Conservation (phyloP, 1,140 invertebrate species). For the Caenorhabditis latens region DNA sequence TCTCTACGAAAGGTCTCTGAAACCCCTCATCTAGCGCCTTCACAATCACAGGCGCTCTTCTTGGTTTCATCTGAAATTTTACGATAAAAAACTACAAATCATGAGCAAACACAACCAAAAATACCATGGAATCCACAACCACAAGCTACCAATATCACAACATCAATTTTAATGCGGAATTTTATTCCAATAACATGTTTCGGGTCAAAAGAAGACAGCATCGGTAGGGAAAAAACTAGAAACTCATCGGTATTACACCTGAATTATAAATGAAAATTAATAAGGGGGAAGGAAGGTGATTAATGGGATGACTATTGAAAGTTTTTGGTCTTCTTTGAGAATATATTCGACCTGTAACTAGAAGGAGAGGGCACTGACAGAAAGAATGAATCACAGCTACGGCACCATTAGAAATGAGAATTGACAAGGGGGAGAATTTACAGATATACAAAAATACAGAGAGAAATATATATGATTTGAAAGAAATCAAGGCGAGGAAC, state of each 20-base stretch:
- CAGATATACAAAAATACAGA: slow-evolving; percentile 6
- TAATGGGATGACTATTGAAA: not conserved
- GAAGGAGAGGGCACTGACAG: not conserved
- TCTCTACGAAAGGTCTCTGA: not conserved
- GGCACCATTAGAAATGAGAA: slow-evolving; percentile 7
- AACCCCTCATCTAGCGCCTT: slow-evolving; percentile 7
- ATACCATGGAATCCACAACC: not conserved
- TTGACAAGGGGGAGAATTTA: not conserved
- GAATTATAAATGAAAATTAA: not conserved
- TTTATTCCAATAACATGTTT: slow-evolving; percentile 17
- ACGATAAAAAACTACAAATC: not conserved
- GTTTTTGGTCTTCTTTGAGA: too few relatives aligned
- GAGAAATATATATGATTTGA: not conserved
- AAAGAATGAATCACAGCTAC: slow-evolving; percentile 15
- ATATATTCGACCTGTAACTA: not conserved
- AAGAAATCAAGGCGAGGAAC: not conserved
- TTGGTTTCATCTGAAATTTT: slow-evolving; percentile 29
- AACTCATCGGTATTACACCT: not conserved
- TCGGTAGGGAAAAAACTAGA: not conserved
- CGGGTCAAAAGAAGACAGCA: not conserved
- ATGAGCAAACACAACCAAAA: not conserved
- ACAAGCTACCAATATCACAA: not conserved
- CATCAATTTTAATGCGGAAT: not conserved
- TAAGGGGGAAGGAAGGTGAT: not conserved
- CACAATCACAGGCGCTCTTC: slow-evolving; percentile 27